These are phyloP conservation scores for Pungitius pungitius DNA, from an alignment of 2,113 vertebrate species.

Conservation along the genomic window DNA sequence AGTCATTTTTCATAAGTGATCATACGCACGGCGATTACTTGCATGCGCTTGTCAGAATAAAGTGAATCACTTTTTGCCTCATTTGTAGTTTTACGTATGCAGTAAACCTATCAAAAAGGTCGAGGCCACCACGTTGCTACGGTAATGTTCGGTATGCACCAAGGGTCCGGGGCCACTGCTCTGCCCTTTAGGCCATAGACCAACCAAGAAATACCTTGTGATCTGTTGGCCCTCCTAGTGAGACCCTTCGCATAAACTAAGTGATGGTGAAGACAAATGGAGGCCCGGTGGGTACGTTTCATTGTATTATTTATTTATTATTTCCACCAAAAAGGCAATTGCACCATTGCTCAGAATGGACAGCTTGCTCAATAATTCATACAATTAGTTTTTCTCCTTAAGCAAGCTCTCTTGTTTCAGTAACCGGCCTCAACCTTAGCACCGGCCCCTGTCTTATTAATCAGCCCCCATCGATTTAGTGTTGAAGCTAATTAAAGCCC, in stretches of 20 bases:
- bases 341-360: conserved; percentile 72
- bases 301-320: conserved; percentile 57
- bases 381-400: conserved; percentile 80
- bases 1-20: background rate
- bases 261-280: conserved; percentile 50
- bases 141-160: background rate
- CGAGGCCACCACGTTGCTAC: background rate
- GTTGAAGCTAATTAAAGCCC: conserved; percentile 77
- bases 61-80: too few relatives aligned
- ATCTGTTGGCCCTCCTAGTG: conserved; percentile 28
- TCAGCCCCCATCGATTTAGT: conserved; percentile 77
- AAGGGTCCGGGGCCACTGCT: background rate
- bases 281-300: conserved; percentile 47
- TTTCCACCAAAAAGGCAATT: conserved; percentile 44
- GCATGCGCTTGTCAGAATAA: background rate
- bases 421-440: conserved; percentile 72
- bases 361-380: conserved; percentile 81
- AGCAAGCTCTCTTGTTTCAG: conserved; percentile 78
- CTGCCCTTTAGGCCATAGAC: background rate
- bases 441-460: conserved; percentile 75
- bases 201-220: conserved; percentile 2
- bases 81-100: background rate
- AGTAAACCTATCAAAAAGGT: too few relatives aligned
- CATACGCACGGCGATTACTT: background rate
- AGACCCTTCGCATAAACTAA: conserved; percentile 27